Evolutionary conservation across 2,113 vertebrate species (phyloP).

Genomic region (Podiceps cristatus): DNA sequence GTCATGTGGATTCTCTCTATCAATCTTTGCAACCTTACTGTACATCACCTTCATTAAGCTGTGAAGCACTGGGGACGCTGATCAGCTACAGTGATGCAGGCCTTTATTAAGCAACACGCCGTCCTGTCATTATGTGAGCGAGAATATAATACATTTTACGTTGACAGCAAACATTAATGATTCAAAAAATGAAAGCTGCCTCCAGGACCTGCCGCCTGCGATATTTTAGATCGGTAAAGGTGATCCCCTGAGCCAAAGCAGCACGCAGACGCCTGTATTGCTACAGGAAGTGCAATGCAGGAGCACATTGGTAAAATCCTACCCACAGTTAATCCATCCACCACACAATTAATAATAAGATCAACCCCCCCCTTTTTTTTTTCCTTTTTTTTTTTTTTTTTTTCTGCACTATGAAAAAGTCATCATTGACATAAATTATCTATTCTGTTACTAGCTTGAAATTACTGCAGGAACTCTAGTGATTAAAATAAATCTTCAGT

Average conservation of each 20-base stretch:
- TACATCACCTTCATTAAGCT: slow-evolving; percentile 80
- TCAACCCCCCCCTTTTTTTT: background rate
- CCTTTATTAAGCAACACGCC: slow-evolving; percentile 73
- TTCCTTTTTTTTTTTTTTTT: background rate
- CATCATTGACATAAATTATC: slow-evolving; percentile 35
- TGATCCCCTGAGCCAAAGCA: slow-evolving; percentile 53
- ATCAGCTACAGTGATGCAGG: slow-evolving; percentile 61
- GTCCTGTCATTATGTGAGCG: slow-evolving; percentile 54
- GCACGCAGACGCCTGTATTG: background rate
- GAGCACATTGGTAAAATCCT: slow-evolving; percentile 28
- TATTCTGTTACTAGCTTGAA: slow-evolving; percentile 47
- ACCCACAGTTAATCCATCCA: slow-evolving; percentile 48
- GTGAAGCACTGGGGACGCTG: slow-evolving; percentile 64
- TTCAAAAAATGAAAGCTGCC: slow-evolving; percentile 73
- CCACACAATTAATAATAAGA: slow-evolving; percentile 32
- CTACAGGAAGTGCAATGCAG: slow-evolving; percentile 21
- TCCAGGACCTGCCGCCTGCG: slow-evolving; percentile 28
- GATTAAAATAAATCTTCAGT: slow-evolving; percentile 72
- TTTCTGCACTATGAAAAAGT: background rate
- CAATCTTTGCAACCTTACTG: slow-evolving; percentile 70
- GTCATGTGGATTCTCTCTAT: slow-evolving; percentile 63
- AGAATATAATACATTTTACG: slow-evolving; percentile 59
- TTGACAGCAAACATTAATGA: slow-evolving; percentile 74
- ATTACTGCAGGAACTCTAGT: slow-evolving; percentile 68
- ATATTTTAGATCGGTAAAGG: slow-evolving; percentile 54